These are phyloP conservation scores for Melipona quadrifasciata DNA, from an alignment of 1,140 invertebrate species.

Conservation along the genomic window DNA sequence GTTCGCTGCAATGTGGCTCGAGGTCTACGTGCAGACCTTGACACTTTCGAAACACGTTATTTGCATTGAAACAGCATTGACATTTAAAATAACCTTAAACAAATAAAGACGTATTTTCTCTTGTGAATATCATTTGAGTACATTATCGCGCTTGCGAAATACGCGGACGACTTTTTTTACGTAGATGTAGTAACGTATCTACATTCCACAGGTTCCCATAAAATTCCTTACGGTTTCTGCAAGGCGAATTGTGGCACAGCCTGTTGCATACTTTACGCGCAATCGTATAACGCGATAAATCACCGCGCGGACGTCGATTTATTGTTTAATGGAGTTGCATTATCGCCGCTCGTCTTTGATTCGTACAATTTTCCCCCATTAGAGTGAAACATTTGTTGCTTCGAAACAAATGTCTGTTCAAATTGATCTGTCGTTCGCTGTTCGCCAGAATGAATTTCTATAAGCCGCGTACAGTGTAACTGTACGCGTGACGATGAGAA, in stretches of 20 bases:
- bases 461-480: too few species aligned
- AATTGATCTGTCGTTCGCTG: too few species aligned
- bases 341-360: too few species aligned
- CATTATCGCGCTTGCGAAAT: constrained; percentile 13
- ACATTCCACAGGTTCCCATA: constrained; percentile 69
- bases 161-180: constrained; percentile 33
- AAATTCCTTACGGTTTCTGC: constrained; percentile 77
- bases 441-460: too few species aligned
- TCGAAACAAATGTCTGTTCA: too few species aligned
- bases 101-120: too few species aligned
- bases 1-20: too few species aligned
- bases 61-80: neutral
- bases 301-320: constrained; percentile 15
- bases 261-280: constrained; percentile 42
- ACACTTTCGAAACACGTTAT: neutral
- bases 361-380: neutral
- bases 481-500: too few species aligned
- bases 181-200: too few species aligned
- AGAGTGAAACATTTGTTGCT: too few species aligned
- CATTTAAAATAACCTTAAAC: neutral
- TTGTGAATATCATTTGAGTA: too few species aligned
- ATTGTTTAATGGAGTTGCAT: constrained; percentile 51
- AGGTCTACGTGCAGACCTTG: neutral
- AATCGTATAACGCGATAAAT: constrained; percentile 58
- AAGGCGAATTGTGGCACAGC: constrained; percentile 67